phyloP scores from a whole-genome alignment of 2,113 vertebrate genomes.

The Amia ocellicauda region DNA sequence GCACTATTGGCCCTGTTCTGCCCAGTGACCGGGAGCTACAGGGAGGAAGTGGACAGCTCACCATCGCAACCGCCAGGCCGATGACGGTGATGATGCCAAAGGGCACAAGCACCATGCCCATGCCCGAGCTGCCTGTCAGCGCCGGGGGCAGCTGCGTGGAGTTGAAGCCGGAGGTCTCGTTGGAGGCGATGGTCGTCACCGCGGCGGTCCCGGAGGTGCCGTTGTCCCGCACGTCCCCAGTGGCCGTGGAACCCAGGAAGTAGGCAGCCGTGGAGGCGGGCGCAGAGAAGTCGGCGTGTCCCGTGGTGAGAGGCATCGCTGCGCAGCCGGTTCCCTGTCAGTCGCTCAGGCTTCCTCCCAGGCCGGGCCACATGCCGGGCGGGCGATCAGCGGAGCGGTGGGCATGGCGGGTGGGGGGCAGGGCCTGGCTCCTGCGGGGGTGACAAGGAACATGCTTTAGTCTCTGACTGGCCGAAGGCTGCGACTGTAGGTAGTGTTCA shows the following conservation, averaged over 20 bases:
- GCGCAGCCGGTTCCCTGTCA: too few species aligned
- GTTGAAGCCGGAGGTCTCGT: constrained; percentile 80
- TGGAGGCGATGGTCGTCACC: constrained; percentile 68
- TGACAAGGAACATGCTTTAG: constrained; percentile 25
- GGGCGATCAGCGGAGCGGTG: neutral
- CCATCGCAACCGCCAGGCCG: constrained; percentile 84
- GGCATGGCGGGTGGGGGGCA: constrained; percentile 30
- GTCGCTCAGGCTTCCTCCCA: too few species aligned
- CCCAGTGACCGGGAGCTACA: too few species aligned
- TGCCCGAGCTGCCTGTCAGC: constrained; percentile 54
- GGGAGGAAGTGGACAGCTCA: constrained; percentile 54
- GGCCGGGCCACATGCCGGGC: neutral
- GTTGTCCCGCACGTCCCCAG: constrained; percentile 41
- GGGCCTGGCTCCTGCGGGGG: constrained; percentile 24
- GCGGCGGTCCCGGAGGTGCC: constrained; percentile 47
- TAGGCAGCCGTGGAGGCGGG: constrained; percentile 39
- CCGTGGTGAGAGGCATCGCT: constrained; percentile 48
- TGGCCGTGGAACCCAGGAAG: constrained; percentile 33
- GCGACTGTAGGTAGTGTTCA: neutral
- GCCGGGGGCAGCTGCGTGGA: constrained; percentile 73
- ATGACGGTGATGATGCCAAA: constrained; percentile 92
- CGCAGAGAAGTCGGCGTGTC: constrained; percentile 40
- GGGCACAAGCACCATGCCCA: constrained; percentile 86
- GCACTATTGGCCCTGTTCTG: neutral
- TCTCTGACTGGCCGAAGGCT: neutral